Evolutionary conservation across 2,888 invertebrate genomes (phyloP).

Genomic region (Leptogaster cylindrica): DNA sequence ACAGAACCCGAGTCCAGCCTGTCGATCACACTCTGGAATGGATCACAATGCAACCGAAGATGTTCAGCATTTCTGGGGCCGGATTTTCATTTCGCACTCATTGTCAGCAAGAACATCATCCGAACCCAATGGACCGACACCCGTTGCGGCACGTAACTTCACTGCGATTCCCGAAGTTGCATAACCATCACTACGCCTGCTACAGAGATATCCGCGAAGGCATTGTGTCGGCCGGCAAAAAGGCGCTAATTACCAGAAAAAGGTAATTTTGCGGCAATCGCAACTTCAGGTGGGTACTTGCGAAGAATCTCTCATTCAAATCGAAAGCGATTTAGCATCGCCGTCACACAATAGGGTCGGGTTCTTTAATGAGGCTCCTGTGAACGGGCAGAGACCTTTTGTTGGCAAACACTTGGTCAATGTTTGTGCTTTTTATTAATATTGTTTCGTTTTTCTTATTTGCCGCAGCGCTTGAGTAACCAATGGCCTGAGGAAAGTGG

Average conservation of each 20-base stretch:
- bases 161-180: background rate
- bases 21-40: too few species aligned
- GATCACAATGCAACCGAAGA: background rate
- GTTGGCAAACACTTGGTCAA: slow-evolving; percentile 36
- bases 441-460: too few species aligned
- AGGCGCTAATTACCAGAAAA: slow-evolving; percentile 35
- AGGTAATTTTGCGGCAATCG: slow-evolving; percentile 8
- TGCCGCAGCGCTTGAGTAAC: slow-evolving; percentile 1
- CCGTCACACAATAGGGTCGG: background rate
- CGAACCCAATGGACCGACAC: background rate
- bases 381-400: slow-evolving; percentile 25
- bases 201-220: slow-evolving; percentile 12
- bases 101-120: background rate
- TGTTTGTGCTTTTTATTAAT: slow-evolving; percentile 10
- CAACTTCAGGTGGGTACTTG: slow-evolving; percentile 12
- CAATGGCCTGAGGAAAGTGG: slow-evolving; percentile 4
- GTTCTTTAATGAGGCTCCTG: slow-evolving; percentile 14
- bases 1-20: slow-evolving; percentile 1
- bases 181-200: slow-evolving; percentile 1
- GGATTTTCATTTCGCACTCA: slow-evolving; percentile 7
- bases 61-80: slow-evolving; percentile 15
- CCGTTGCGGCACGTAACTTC: background rate
- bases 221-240: background rate
- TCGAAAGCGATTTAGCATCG: slow-evolving; percentile 1
- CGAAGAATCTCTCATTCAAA: slow-evolving; percentile 25